Evolutionary conservation across 2,113 vertebrate genomes (phyloP), one percentile per base, ranked within the genome.

Genomic region (Sitta europaea): DNA sequence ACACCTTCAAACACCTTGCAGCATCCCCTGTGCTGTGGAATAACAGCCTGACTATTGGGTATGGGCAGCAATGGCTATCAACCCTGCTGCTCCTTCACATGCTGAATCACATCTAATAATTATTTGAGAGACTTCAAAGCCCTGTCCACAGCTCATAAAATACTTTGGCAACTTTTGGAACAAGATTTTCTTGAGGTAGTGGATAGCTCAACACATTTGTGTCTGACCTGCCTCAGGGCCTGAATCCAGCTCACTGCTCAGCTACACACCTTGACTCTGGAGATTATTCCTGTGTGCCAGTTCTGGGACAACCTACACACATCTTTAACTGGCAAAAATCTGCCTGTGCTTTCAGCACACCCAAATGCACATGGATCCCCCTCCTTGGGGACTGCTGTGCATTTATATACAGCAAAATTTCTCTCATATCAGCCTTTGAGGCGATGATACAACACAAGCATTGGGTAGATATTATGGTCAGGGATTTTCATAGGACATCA

Each of bases 281-380:
- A 54, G 29, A 8, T 22, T 3, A 18, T 11, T 18, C 29, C 66
- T 29, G 14, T 19, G 24, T 59, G 36, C 7, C 57, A 22, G 6
- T 14, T 50, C 48, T 65, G 40, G 73, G 20, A 75, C 58, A 67
- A 25, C 11, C 45, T 15, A 11, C 25, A 6, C 36, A 48, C 33
- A 6, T 65, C 35, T 42, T n/a, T 38, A 7, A 51, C 48, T 1
- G 20, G n/a, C 14, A 31, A 63, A 24, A 57, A 16, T 14, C 23
- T 28, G 8, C 24, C 45, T 66, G 36, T 9, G 66, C 57, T 53
- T 82, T 68, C 61, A 51, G 53, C 22, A 61, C 40, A 19, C 35
- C n/a, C 42, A 43, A 11, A n/a, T 2, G 10, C 8, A 58, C 10
- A 5, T 1, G 14, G 11, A 84, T 25, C 20, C 2, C 8, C 5